Conservation (phyloP, 2,888 invertebrate genomes). For the Dasypogon diadema region DNA sequence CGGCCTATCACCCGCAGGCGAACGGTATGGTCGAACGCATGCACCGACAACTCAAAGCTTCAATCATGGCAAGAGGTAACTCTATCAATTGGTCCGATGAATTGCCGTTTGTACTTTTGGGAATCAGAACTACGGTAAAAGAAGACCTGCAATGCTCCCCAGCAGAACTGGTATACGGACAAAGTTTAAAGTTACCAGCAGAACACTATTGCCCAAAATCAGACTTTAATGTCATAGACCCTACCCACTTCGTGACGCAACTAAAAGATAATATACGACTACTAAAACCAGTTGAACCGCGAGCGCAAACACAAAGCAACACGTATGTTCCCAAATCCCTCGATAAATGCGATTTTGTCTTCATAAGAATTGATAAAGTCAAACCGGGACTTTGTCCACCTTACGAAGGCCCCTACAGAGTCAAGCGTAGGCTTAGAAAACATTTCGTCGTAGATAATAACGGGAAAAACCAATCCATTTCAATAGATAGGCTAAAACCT, state of each 20-base stretch:
- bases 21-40: neutral
- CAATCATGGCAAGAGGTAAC: slow-evolving; percentile 59
- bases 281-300: neutral
- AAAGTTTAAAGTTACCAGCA: neutral
- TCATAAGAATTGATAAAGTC: slow-evolving; percentile 47
- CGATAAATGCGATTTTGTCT: slow-evolving; percentile 16
- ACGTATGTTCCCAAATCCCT: slow-evolving; percentile 31
- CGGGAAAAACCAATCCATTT: slow-evolving; percentile 24
- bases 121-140: slow-evolving; percentile 14
- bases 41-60: neutral
- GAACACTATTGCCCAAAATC: too few species aligned
- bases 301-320: neutral
- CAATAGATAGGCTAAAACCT: neutral
- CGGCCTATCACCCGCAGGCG: neutral
- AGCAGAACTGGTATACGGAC: slow-evolving; percentile 4
- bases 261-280: neutral
- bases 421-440: slow-evolving; percentile 30
- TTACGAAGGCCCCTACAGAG: slow-evolving; percentile 51
- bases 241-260: neutral
- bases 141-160: neutral
- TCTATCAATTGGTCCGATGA: slow-evolving; percentile 17
- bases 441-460: slow-evolving; percentile 35
- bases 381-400: slow-evolving; percentile 33
- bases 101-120: slow-evolving; percentile 38
- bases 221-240: too few species aligned